Base-by-base conservation (phyloP, 2,888 invertebrate genomes). In the Exocentrus adspersus region DNA sequence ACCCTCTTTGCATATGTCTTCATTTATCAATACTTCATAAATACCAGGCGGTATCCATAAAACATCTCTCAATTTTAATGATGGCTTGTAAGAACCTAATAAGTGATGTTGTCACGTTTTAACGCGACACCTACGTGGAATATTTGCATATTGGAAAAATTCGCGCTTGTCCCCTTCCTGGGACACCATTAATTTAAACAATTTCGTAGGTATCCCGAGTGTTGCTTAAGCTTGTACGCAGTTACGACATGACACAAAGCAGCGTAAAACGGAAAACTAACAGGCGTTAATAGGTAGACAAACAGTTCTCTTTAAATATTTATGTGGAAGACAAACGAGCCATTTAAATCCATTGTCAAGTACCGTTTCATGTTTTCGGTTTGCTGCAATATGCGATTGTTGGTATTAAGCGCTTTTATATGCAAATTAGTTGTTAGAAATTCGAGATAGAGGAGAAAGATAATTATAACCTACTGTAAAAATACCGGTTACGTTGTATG, bases 301-400 rank as follows among this genome's bases (percentile, higher is more conserved):
- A 59, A 59, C 59, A 41, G 28, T 46, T 42, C 50, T 19, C 59
- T 42, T 59, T 59, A 50, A 59, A 59, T 59, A 59, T 59, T 59
- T 59, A 59, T 50, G 37, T 14, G 17, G 28, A 50, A 57, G 24
- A 51, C 59, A 59, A 59, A 59, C 50, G 50, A 50, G 59, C 42
- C 59, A 28, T 50, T 59, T 59, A 59, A 59, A 50, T 41, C 59
- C 50, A 51, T 59, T 59, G 50, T 59, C 59, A 37, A 16, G 59
- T 59, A 59, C 58, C 58, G 59, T 50, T 59, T 16, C 59, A 20
- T 59, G 59, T 59, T 59, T 59, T 41, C 50, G 57, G 45, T 57
- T 46, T 45, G 46, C 57, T 42, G 50, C 20, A 50, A 59, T 59
- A 50, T 12, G 48, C 58, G 58, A 43, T 30, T 43, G 58, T 58